Evolutionary conservation across 2,888 invertebrate species (phyloP).

Genomic region (Drosophila anomelani): DNA sequence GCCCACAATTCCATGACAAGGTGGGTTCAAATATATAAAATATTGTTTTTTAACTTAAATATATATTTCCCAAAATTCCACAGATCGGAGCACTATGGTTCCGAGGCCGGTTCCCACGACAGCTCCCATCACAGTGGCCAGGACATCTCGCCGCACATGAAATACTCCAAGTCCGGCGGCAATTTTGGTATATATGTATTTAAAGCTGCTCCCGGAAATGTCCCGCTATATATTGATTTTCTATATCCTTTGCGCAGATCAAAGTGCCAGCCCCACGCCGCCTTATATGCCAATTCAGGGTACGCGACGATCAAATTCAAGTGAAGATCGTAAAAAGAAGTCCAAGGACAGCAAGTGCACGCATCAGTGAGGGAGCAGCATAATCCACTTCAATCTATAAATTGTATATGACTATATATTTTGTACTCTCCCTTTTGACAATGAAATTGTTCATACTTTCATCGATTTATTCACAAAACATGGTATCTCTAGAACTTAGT

Average conservation of each 20-base stretch:
- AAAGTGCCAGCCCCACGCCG: slow-evolving; percentile 86
- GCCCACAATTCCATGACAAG: slow-evolving; percentile 81
- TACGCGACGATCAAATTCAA: slow-evolving; percentile 88
- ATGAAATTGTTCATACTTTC: slow-evolving; percentile 64
- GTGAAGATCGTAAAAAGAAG: slow-evolving; percentile 87
- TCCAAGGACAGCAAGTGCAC: slow-evolving; percentile 88
- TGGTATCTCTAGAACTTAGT: slow-evolving; percentile 52
- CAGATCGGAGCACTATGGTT: slow-evolving; percentile 80
- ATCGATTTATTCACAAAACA: slow-evolving; percentile 37
- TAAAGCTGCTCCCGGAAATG: not conserved
- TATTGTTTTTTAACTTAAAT: not conserved
- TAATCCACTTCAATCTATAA: slow-evolving; percentile 1
- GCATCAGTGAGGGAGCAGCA: slow-evolving; percentile 85
- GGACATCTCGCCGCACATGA: slow-evolving; percentile 76
- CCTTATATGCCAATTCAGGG: slow-evolving; percentile 93
- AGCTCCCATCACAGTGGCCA: slow-evolving; percentile 73
- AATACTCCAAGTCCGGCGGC: slow-evolving; percentile 81
- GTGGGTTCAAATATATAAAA: slow-evolving; percentile 39
- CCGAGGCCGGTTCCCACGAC: slow-evolving; percentile 81
- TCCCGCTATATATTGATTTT: slow-evolving; percentile 25
- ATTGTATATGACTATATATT: slow-evolving; percentile 17
- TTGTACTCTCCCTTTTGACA: slow-evolving; percentile 52
- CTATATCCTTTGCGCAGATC: slow-evolving; percentile 79
- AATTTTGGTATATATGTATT: slow-evolving; percentile 84
- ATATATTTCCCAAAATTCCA: not conserved